phyloP scores from a whole-genome alignment of 1,140 invertebrate genomes.

The Drosophila nasuta region DNA sequence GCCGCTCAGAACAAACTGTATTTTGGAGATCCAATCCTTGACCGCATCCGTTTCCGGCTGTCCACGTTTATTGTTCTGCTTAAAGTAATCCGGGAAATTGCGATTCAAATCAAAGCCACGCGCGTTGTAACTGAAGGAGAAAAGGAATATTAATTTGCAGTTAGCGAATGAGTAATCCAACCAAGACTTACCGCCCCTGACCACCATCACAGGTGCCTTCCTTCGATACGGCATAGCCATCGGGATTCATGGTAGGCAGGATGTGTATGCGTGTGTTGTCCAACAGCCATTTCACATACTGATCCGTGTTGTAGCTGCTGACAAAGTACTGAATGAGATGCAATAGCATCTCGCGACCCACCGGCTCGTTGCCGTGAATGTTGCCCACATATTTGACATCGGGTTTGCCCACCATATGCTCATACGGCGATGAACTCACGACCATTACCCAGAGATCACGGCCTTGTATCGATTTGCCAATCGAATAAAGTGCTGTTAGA shows the following conservation, averaged over 20 bases:
- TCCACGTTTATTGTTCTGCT: constrained; percentile 92
- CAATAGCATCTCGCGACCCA: constrained; percentile 94
- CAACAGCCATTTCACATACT: constrained; percentile 93
- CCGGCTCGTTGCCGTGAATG: constrained; percentile 96
- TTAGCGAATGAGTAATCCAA: neutral
- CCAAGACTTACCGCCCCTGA: constrained; percentile 89
- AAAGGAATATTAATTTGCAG: neutral
- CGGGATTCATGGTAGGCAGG: constrained; percentile 96
- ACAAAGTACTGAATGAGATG: constrained; percentile 95
- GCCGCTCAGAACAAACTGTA: constrained; percentile 96
- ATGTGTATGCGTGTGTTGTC: constrained; percentile 96
- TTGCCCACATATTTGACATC: constrained; percentile 97
- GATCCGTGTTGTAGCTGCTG: constrained; percentile 91
- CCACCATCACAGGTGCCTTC: constrained; percentile 95
- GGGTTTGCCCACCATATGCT: constrained; percentile 96
- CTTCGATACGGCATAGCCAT: constrained; percentile 94
- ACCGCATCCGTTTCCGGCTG: constrained; percentile 97
- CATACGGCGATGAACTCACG: constrained; percentile 94
- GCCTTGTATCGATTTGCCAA: constrained; percentile 95
- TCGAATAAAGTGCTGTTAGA: constrained; percentile 95
- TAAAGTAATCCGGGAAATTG: constrained; percentile 97
- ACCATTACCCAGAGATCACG: constrained; percentile 98
- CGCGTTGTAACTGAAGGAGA: constrained; percentile 90
- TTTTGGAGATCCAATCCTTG: constrained; percentile 96
- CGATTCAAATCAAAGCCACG: constrained; percentile 95